Percentiles rank a stretch among this genome's conserved stretches.
Conservation (phyloP, 2,113 vertebrate species). For the Tenrec ecaudatus region DNA sequence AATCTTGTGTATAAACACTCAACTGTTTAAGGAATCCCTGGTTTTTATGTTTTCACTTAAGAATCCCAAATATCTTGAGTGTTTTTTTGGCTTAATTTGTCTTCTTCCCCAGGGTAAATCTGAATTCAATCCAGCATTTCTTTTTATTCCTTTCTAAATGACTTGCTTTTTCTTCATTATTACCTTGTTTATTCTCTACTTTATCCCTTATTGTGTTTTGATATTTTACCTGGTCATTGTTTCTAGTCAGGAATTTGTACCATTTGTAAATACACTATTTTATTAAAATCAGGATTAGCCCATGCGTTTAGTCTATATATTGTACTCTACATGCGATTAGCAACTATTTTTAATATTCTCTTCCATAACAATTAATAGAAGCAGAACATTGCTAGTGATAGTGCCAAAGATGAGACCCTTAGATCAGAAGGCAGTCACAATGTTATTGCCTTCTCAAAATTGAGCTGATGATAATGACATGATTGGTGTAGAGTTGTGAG, state of each 20-base stretch:
- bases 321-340: neutral
- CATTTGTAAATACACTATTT: neutral
- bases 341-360: conserved; percentile 1
- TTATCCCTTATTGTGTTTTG: neutral
- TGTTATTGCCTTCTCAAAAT: too few relatives aligned
- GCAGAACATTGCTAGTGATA: too few relatives aligned
- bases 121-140: neutral
- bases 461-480: too few relatives aligned
- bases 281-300: neutral
- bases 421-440: too few relatives aligned
- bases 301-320: neutral
- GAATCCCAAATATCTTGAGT: neutral
- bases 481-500: too few relatives aligned
- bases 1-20: neutral
- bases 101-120: neutral
- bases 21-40: neutral
- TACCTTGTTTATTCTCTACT: neutral
- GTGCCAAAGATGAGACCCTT: too few relatives aligned
- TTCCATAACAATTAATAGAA: neutral
- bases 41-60: neutral
- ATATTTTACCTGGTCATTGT: neutral
- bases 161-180: neutral
- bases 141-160: neutral
- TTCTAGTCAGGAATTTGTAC: neutral
- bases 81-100: neutral